Evolutionary conservation across 2,113 vertebrate species (phyloP).

Genomic region (Salvelinus sp.): DNA sequence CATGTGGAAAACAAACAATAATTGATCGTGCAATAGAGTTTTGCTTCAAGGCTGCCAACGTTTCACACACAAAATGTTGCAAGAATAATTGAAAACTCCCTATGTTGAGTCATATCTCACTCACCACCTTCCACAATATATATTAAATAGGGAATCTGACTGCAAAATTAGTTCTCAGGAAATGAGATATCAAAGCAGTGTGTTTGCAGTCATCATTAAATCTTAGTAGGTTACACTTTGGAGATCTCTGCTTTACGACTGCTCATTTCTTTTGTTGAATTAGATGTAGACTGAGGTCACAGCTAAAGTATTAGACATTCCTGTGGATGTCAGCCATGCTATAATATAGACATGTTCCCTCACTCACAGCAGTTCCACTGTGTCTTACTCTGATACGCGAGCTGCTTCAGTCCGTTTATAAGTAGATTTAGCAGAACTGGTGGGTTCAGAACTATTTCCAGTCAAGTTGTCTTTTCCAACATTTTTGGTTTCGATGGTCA

Average conservation of each 20-base stretch:
- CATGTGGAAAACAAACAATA: too few species aligned
- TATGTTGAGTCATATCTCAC: neutral
- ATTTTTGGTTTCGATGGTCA: neutral
- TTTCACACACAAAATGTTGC: neutral
- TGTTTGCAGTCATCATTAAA: neutral
- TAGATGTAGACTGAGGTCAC: neutral
- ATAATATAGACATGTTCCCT: neutral
- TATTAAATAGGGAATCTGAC: neutral
- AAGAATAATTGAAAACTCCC: neutral
- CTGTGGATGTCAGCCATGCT: neutral
- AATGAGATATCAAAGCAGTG: neutral
- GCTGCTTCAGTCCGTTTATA: too few species aligned
- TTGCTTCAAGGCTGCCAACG: neutral
- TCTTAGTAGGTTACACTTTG: neutral
- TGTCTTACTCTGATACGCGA: too few species aligned
- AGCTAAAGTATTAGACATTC: neutral
- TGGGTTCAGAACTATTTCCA: too few species aligned
- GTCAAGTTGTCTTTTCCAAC: too few species aligned
- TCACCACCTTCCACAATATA: neutral
- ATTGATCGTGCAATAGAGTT: too few species aligned
- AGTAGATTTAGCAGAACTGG: too few species aligned
- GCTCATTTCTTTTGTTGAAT: neutral
- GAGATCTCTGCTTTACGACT: neutral
- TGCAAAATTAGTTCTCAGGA: neutral
- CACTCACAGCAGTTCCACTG: neutral